Base-by-base conservation (phyloP, 1,140 invertebrate genomes). In the Pogonus chalceus region DNA sequence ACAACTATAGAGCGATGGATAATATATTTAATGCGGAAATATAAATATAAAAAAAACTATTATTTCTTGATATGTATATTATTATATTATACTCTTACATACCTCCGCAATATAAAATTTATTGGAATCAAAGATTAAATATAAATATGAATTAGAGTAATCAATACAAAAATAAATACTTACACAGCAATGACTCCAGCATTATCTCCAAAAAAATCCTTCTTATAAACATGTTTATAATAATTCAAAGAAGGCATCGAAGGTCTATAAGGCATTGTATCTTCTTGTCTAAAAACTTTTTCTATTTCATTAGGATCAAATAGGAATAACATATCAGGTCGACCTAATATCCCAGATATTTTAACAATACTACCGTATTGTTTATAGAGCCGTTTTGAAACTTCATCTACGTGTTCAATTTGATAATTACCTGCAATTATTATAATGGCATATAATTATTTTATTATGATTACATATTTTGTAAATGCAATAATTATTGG, bases 201-300 rank as follows among this genome's bases (percentile, higher is more conserved):
- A n/a, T 88, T 67, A 2, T 83, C 78, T 2, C 87, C 87, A 59
- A 90, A 90, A 69, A 90, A 90, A 57, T 88, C 81, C 70, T 85
- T 87, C 49, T 85, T 75, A 12, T 87, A 80, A 49, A 84, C 76
- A 49, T 84, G 82, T 66, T 90, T 90, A 66, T 90, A 90, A 65
- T 87, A 81, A 23, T 88, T 87, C 35, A 90, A 72, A 60, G 87
- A 89, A 0, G 87, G 87, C 88, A 90, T 90, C 0, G 87, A 84
- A 0, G 88, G 87, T n/a, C 88, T 74, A 61, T 85, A 86, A 0
- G 88, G 87, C 1, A 87, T 85, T 0, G 81, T 76, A 1, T 87
- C 87, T 69, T 90, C 88, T 39, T 83, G 76, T 50, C 87, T 70
- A 60, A 88, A 86, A 63, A 88, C 80, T 67, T 83, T 83, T 69